Percentiles rank a stretch among this genome's conserved stretches.
These are phyloP conservation scores for Plecturocebus donacophilus DNA, from an alignment of 2,113 vertebrate genomes.

Conservation along the genomic window DNA sequence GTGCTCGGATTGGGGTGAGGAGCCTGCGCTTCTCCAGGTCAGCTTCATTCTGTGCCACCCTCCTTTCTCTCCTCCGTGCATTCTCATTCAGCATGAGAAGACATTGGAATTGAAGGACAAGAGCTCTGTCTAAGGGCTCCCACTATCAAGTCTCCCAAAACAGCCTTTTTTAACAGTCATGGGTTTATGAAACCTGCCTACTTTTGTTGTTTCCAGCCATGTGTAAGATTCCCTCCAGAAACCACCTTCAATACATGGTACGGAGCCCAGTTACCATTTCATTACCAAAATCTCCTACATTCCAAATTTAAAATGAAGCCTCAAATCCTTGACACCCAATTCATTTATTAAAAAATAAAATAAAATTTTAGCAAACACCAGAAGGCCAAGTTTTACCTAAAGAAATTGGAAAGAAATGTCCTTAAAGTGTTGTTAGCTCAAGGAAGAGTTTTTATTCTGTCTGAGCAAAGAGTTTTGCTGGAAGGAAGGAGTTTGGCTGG, in stretches of 20 bases:
- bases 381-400: background rate
- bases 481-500: background rate
- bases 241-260: fast-evolving
- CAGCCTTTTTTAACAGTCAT: background rate
- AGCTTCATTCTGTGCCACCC: fast-evolving
- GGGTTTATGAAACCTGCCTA: fast-evolving
- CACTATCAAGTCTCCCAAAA: background rate
- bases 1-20: fast-evolving
- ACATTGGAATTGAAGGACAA: fast-evolving
- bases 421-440: background rate
- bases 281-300: background rate
- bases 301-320: background rate
- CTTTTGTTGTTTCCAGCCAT: background rate
- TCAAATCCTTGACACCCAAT: background rate
- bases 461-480: background rate
- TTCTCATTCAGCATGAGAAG: background rate
- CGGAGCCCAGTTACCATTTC: background rate
- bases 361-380: background rate
- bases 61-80: fast-evolving
- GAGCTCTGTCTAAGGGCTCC: too few relatives aligned
- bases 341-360: background rate
- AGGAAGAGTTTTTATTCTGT: background rate
- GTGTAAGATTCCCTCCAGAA: background rate
- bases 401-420: background rate
- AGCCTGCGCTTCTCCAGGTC: fast-evolving